phyloP scores from a whole-genome alignment of 2,888 invertebrate species.

The Brachynemurus nebulosus region DNA sequence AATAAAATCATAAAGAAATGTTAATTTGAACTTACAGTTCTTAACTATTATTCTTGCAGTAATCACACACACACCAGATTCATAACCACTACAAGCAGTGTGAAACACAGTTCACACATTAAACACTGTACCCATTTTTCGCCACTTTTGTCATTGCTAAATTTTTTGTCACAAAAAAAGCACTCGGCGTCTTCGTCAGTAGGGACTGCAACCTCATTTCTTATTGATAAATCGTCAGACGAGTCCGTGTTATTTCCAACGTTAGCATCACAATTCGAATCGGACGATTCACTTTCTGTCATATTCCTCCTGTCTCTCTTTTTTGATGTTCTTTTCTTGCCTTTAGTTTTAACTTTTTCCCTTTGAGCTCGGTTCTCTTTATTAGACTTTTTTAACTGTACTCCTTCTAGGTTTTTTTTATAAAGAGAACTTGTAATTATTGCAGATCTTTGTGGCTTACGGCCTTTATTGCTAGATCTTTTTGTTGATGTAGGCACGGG shows the following conservation, averaged over 20 bases:
- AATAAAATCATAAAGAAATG: neutral
- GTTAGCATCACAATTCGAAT: neutral
- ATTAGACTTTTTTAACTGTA: neutral
- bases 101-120: conserved; percentile 4
- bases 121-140: conserved; percentile 10
- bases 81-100: conserved; percentile 8
- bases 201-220: neutral
- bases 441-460: neutral
- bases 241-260: neutral
- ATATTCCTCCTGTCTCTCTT: neutral
- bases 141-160: conserved; percentile 9
- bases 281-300: neutral
- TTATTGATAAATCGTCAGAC: neutral
- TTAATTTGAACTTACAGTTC: neutral
- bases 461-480: neutral
- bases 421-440: neutral
- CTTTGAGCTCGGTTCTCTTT: neutral
- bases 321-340: neutral
- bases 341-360: neutral
- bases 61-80: conserved; percentile 6
- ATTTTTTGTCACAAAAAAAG: conserved; percentile 6
- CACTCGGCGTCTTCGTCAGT: conserved; percentile 9
- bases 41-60: conserved; percentile 1
- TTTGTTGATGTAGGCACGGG: neutral
- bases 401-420: neutral